A percentile compares a stretch with the other conserved stretches of the same genome.
phyloP scores from a whole-genome alignment of 2,113 vertebrate species.

The Seriola aureovittata region DNA sequence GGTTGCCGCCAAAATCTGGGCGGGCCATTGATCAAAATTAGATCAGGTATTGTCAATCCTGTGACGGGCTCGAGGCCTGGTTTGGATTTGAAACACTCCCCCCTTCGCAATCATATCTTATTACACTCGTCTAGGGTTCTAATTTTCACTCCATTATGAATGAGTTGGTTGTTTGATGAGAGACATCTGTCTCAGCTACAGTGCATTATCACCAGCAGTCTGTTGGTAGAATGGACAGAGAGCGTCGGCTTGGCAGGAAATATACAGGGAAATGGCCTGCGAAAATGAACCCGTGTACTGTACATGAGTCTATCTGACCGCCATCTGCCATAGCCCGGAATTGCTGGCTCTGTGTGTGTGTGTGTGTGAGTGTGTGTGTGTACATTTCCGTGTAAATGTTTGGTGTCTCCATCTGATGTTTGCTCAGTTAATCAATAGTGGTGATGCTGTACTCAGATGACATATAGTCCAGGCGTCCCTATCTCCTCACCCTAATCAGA shows the following conservation, averaged over 20 bases:
- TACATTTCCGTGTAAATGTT: conserved; percentile 69
- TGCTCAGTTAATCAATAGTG: conserved; percentile 71
- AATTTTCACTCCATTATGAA: conserved; percentile 58
- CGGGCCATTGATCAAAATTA: conserved; percentile 39
- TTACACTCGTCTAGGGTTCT: conserved; percentile 47
- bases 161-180: conserved; percentile 57
- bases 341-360: conserved; percentile 20
- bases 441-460: conserved; percentile 66
- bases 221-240: conserved; percentile 61
- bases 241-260: conserved; percentile 48
- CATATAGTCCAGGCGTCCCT: conserved; percentile 64
- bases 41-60: conserved; percentile 20
- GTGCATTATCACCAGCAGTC: conserved; percentile 62
- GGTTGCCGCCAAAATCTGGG: conserved; percentile 21
- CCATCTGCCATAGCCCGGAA: conserved; percentile 61
- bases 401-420: conserved; percentile 73
- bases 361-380: conserved; percentile 27
- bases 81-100: conserved; percentile 33
- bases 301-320: conserved; percentile 54
- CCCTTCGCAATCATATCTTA: conserved; percentile 18
- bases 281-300: conserved; percentile 38
- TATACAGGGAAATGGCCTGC: conserved; percentile 11
- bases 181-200: conserved; percentile 68
- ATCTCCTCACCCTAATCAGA: conserved; percentile 72
- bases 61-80: background rate